A percentile compares a stretch with the other conserved stretches of the same genome.
These are phyloP conservation scores for Neostethus bicornis DNA, from an alignment of 2,797 vertebrate species.

Conservation along the genomic window DNA sequence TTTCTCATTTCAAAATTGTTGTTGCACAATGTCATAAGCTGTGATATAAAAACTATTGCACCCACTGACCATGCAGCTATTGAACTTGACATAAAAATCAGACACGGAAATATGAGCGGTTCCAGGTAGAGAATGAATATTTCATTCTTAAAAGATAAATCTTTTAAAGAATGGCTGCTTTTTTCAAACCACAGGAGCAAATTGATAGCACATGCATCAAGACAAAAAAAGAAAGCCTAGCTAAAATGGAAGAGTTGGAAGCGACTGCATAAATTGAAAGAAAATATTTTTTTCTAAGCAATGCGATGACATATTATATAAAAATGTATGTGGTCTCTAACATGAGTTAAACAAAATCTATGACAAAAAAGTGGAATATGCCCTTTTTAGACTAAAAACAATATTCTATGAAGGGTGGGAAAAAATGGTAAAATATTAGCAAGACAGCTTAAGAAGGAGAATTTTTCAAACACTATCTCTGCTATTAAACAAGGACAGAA, in stretches of 20 bases:
- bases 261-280: no score
- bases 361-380: not conserved
- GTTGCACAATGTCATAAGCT: not conserved
- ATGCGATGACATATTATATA: not conserved
- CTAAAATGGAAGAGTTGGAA: not conserved
- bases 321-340: constrained; percentile 1
- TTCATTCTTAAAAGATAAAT: not conserved
- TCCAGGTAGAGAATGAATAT: constrained; percentile 3
- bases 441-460: not conserved
- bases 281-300: not conserved
- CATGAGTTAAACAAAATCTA: constrained; percentile 1
- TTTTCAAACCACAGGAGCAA: no score
- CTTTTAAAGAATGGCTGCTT: not conserved
- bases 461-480: no score
- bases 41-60: not conserved
- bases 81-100: not conserved
- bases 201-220: no score
- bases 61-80: no score
- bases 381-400: not conserved
- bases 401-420: not conserved
- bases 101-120: not conserved
- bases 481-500: constrained; percentile 1
- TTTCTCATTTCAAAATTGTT: constrained; percentile 1
- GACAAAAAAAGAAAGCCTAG: not conserved
- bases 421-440: not conserved